Evolutionary conservation across 2,888 invertebrate genomes (phyloP).

Genomic region (Acleris laterana): DNA sequence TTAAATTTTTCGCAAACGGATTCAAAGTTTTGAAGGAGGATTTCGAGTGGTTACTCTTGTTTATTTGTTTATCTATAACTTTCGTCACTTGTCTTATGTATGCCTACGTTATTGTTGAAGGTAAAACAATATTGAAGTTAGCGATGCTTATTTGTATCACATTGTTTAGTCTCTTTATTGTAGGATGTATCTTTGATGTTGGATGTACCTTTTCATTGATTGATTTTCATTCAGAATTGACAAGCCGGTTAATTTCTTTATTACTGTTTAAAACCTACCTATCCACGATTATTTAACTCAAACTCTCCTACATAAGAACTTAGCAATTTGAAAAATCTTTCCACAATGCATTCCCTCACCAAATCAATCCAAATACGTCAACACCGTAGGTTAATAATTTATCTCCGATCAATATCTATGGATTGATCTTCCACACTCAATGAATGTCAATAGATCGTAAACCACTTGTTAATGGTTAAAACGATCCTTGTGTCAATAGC

Average conservation of each 20-base stretch:
- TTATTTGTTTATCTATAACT: constrained; percentile 1
- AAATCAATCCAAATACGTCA: constrained; percentile 13
- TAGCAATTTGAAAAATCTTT: constrained; percentile 3
- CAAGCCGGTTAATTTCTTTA: too few species aligned
- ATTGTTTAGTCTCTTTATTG: too few species aligned
- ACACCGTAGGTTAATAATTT: constrained; percentile 7
- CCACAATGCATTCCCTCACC: constrained; percentile 13
- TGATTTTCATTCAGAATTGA: too few species aligned
- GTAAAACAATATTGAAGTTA: too few species aligned
- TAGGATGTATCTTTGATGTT: too few species aligned
- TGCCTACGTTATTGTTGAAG: too few species aligned
- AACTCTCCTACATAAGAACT: too few species aligned
- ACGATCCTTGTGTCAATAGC: constrained; percentile 61
- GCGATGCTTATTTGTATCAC: too few species aligned
- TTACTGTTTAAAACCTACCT: too few species aligned
- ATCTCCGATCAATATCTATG: constrained; percentile 7
- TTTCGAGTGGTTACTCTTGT: constrained; percentile 54
- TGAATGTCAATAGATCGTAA: constrained; percentile 34
- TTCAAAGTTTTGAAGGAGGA: constrained; percentile 62
- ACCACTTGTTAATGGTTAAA: constrained; percentile 44
- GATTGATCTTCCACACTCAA: constrained; percentile 23
- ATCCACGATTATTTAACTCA: too few species aligned
- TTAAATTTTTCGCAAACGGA: constrained; percentile 67
- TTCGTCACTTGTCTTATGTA: not conserved
- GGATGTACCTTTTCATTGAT: too few species aligned